These are phyloP conservation scores for Ernsta delagoae DNA, from an alignment of 2,888 invertebrate species.

Conservation along the genomic window DNA sequence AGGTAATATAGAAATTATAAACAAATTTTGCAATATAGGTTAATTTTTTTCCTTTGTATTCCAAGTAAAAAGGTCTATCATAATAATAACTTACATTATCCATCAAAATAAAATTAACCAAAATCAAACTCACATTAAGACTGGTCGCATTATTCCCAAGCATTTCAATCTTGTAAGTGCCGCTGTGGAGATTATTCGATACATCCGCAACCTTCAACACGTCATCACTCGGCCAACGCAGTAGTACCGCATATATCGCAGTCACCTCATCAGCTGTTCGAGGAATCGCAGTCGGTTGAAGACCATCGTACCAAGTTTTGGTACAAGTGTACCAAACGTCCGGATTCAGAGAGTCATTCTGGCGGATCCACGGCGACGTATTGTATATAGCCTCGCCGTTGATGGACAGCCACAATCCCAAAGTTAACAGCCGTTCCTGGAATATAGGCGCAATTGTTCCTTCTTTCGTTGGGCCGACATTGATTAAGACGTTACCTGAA, in stretches of 20 bases:
- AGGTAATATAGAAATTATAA: too few relatives aligned
- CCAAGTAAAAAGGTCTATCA: too few relatives aligned
- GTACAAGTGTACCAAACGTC: conserved; percentile 90
- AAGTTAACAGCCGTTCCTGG: conserved; percentile 91
- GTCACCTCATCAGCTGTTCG: conserved; percentile 48
- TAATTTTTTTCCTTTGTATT: too few relatives aligned
- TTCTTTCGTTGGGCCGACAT: conserved; percentile 95
- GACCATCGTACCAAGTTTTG: conserved; percentile 54
- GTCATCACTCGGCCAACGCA: conserved; percentile 88
- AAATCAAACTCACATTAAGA: conserved; percentile 58
- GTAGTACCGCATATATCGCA: conserved; percentile 87
- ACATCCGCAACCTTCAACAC: conserved; percentile 65
- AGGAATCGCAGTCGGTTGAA: conserved; percentile 53
- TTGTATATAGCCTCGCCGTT: conserved; percentile 96
- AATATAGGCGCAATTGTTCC: conserved; percentile 94
- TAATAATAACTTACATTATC: too few relatives aligned
- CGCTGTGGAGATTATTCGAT: conserved; percentile 52
- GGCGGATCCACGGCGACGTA: conserved; percentile 90
- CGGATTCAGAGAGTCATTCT: conserved; percentile 91
- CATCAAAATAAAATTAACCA: too few relatives aligned
- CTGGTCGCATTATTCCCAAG: conserved; percentile 56
- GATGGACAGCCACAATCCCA: conserved; percentile 92
- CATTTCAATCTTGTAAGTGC: conserved; percentile 55
- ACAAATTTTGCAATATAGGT: too few relatives aligned
- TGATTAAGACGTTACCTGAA: conserved; percentile 91